Percentiles rank a stretch among this genome's conserved stretches.
Conservation (phyloP, 2,113 vertebrate species). For the Taxidea taxus region DNA sequence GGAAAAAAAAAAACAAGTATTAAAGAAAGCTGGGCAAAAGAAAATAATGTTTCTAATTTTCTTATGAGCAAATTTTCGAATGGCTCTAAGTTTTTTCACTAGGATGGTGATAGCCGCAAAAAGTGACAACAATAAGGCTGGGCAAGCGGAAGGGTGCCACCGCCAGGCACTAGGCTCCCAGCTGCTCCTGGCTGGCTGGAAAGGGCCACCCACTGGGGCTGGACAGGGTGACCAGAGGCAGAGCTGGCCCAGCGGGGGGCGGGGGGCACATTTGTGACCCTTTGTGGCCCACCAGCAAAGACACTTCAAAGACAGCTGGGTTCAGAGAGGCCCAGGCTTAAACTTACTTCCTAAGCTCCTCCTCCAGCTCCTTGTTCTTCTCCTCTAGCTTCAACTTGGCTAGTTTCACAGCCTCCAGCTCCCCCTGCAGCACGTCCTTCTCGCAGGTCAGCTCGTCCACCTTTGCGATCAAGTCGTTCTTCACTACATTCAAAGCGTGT, state of each 20-base stretch:
- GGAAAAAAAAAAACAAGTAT: background rate
- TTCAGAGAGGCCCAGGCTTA: background rate
- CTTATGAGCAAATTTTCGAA: background rate
- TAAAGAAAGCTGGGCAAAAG: background rate
- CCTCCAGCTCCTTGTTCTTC: constrained; percentile 95
- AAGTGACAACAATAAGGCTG: background rate
- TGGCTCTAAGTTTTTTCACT: background rate
- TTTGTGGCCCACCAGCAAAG: background rate
- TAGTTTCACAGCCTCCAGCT: constrained; percentile 90
- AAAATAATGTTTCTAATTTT: constrained; percentile 18
- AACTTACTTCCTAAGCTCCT: constrained; percentile 94
- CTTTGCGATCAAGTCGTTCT: constrained; percentile 95
- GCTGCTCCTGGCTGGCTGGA: background rate
- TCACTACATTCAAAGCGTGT: constrained; percentile 97
- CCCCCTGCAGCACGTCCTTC: constrained; percentile 92
- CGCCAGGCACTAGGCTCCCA: too few relatives aligned
- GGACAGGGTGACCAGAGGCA: too few relatives aligned
- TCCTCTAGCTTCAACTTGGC: constrained; percentile 94
- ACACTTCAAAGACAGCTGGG: background rate
- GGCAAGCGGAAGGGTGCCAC: background rate
- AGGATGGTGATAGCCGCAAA: background rate
- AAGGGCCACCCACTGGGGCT: background rate
- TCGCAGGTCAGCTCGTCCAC: constrained; percentile 96
- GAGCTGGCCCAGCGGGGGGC: too few relatives aligned
- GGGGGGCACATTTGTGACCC: rapidly evolving